These are phyloP conservation scores for Drosophila pseudotakahashii DNA, from an alignment of 2,888 invertebrate species.

Conservation along the genomic window DNA sequence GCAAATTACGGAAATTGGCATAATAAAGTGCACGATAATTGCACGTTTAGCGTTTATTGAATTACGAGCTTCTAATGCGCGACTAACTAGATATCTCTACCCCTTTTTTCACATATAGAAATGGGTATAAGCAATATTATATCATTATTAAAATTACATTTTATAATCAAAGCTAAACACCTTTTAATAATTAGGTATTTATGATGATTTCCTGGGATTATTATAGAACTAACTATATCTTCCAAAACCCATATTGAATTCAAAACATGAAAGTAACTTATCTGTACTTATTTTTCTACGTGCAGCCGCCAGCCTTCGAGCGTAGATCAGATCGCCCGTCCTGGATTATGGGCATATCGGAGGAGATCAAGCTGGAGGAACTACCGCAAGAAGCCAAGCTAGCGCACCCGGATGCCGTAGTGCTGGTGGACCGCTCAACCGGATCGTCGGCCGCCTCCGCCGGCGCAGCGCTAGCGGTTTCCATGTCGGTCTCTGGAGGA, in stretches of 20 bases:
- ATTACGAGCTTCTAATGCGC: slow-evolving; percentile 80
- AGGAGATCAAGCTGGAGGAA: slow-evolving; percentile 85
- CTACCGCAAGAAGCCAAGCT: slow-evolving; percentile 84
- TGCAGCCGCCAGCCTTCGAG: no score
- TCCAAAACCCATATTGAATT: no score
- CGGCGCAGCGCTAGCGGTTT: slow-evolving; percentile 43
- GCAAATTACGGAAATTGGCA: slow-evolving; percentile 75
- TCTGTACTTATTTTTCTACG: no score
- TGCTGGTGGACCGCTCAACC: slow-evolving; percentile 83
- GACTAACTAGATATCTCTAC: slow-evolving; percentile 56
- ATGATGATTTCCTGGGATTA: no score
- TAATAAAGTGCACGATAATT: slow-evolving; percentile 83
- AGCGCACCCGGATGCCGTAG: slow-evolving; percentile 83
- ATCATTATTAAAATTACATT: no score
- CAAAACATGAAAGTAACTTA: neutral
- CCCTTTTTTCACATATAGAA: neutral
- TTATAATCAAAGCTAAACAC: no score
- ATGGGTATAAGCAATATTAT: no score
- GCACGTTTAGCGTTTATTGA: slow-evolving; percentile 80
- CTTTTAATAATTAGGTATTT: no score
- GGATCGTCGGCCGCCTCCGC: slow-evolving; percentile 47
- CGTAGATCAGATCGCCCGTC: slow-evolving; percentile 37
- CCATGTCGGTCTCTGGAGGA: slow-evolving; percentile 35
- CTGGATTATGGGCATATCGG: slow-evolving; percentile 85
- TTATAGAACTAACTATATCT: no score